Conservation (phyloP, 2,888 invertebrate genomes). For the Heteromyza rotundicornis region DNA sequence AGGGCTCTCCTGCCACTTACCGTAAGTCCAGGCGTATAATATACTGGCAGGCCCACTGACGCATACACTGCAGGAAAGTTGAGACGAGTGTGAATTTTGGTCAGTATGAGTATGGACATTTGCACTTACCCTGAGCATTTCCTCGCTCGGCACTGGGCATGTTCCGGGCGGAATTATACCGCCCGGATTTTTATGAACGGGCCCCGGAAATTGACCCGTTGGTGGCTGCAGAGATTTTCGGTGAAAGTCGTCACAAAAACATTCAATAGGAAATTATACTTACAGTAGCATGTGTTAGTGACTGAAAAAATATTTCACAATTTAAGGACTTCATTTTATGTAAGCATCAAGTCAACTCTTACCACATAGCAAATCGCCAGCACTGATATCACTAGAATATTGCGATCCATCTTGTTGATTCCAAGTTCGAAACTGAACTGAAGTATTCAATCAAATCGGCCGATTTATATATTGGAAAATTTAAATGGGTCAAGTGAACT, state of each 20-base stretch:
- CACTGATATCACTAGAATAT: background rate
- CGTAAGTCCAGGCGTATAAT: constrained; percentile 46
- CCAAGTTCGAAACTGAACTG: background rate
- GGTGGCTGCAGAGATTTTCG: too few species aligned
- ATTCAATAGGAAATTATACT: too few species aligned
- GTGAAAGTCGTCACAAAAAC: too few species aligned
- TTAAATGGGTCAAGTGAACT: too few species aligned
- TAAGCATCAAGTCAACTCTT: background rate
- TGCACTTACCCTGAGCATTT: constrained; percentile 37
- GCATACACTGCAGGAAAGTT: constrained; percentile 38
- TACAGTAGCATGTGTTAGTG: background rate
- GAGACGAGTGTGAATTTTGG: too few species aligned
- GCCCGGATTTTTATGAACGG: too few species aligned
- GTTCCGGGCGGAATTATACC: too few species aligned
- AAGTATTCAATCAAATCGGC: background rate
- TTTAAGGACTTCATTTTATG: background rate
- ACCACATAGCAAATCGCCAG: background rate
- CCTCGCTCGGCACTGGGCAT: constrained; percentile 10
- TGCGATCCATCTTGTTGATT: too few species aligned
- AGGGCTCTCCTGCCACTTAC: constrained; percentile 33
- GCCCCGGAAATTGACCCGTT: too few species aligned
- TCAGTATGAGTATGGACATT: too few species aligned
- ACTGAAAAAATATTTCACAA: background rate
- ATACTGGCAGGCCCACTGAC: constrained; percentile 46
- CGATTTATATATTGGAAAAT: too few species aligned